Base-by-base conservation (phyloP, 2,888 invertebrate species). In the Agriopis marginaria region DNA sequence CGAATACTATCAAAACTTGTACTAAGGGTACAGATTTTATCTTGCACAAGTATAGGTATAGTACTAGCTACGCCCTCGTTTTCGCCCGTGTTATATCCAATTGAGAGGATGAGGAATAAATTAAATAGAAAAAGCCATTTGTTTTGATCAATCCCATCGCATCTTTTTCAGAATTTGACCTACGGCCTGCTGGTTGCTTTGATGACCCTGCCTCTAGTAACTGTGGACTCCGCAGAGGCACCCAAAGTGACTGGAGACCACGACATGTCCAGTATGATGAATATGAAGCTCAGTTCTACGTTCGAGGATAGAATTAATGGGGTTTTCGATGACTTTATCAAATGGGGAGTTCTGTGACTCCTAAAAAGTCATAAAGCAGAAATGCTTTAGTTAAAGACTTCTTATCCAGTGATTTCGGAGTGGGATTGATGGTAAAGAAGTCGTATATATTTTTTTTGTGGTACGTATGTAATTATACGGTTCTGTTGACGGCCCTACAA, bases 281-380 rank as follows among this genome's bases (percentile, higher is more conserved):
- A 44, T 0, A 62, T 64, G 58, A 68, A 66, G 51, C 32, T 42
- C 1, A 66, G 68, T 1, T 44, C 56, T 0, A 23, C 55, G 23
- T 72, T 64, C 59, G 40, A 7, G 0, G 64, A 72, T 7, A 56
- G 74, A n/a, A 49, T 74, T n/a, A 70, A 70, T 54, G 74, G 59
- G 23, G 62, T 72, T 40, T 7, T 74, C 9, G 62, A 62, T 5
- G 72, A 74, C n/a, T 74, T 10, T 17, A 11, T 51, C 11, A 58
- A 58, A 8, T 58, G 58, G 58, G 58, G 58, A 23, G 11, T 58
- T 12, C 3, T 58, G 23, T 58, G 32, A 58, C 23, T 55, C 14
- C 6, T 12, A 14, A 7, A 50, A 32, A 50, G 17, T 50, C 9
- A 8, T 49, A 9, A n/a, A 50, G 50, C 50, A 50, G 50, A 50